Evolutionary conservation across 2,888 invertebrate species (phyloP).

Genomic region (Philereme transversata): DNA sequence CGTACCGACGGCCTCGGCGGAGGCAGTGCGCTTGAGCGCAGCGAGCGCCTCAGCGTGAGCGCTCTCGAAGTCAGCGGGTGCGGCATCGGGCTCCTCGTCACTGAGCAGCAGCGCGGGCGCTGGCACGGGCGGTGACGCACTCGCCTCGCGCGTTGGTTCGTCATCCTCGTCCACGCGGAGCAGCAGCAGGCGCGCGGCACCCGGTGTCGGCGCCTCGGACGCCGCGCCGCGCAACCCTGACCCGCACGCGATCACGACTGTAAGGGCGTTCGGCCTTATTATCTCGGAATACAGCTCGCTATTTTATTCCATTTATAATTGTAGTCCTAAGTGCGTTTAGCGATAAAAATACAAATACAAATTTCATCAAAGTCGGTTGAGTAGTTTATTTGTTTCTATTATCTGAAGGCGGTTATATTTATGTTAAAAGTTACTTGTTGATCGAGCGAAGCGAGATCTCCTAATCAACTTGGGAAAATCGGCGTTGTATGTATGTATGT

Average conservation of each 20-base stretch:
- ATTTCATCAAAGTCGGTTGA: no score
- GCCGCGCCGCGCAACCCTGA: conserved; percentile 30
- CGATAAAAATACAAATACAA: no score
- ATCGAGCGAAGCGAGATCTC: no score
- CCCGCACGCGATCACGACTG: conserved; percentile 55
- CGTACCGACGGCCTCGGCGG: conserved; percentile 29
- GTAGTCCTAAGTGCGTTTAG: no score
- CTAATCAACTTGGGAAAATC: no score
- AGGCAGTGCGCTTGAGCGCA: conserved; percentile 37
- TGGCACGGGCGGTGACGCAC: conserved; percentile 16
- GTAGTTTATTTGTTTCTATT: no score
- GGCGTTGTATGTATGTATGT: no score
- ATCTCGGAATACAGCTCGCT: no score
- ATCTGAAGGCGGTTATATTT: no score
- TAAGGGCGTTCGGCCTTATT: no score
- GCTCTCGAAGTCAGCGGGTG: conserved; percentile 18
- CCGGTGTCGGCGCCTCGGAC: conserved; percentile 22
- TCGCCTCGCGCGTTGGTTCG: conserved; percentile 7
- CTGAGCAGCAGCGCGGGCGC: conserved; percentile 35
- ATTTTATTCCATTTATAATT: no score
- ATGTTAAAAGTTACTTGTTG: no score
- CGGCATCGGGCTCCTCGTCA: conserved; percentile 29
- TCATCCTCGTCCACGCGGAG: conserved; percentile 43
- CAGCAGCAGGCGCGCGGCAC: conserved; percentile 36
- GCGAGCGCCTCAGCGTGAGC: conserved; percentile 32